Evolutionary conservation across 2,797 vertebrate genomes (phyloP).

Genomic region (Pipistrellus nathusii): DNA sequence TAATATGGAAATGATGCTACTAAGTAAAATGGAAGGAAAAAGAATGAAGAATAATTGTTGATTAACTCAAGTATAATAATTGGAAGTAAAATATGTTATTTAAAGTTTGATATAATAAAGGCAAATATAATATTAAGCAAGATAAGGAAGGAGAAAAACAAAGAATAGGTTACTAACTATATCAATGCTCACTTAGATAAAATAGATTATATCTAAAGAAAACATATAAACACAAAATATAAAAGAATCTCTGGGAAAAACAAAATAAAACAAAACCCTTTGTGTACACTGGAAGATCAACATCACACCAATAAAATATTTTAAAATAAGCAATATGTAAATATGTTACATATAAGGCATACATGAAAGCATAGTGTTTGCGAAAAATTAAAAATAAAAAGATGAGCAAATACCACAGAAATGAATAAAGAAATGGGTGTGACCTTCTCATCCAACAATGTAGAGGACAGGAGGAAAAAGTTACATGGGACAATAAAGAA

Average conservation of each 20-base stretch:
- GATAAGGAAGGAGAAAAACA: neutral
- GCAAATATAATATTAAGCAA: conserved; percentile 6
- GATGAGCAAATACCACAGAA: neutral
- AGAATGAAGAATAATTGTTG: neutral
- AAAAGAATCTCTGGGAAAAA: neutral
- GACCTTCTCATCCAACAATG: neutral
- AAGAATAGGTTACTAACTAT: neutral
- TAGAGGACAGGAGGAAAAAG: neutral
- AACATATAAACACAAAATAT: neutral
- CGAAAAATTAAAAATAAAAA: conserved; percentile 17
- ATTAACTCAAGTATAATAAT: neutral
- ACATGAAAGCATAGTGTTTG: neutral
- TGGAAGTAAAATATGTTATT: neutral
- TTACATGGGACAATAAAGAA: neutral
- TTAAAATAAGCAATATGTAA: neutral
- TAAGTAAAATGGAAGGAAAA: neutral
- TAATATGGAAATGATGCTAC: neutral
- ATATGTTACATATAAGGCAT: neutral
- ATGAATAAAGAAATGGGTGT: neutral
- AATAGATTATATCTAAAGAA: neutral
- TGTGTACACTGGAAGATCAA: neutral
- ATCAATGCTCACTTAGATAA: neutral
- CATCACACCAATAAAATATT: neutral
- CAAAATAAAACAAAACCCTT: neutral
- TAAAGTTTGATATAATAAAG: neutral